Evolutionary conservation across 2,797 vertebrate species (phyloP).

Genomic region (Zenarchopterus dispar): DNA sequence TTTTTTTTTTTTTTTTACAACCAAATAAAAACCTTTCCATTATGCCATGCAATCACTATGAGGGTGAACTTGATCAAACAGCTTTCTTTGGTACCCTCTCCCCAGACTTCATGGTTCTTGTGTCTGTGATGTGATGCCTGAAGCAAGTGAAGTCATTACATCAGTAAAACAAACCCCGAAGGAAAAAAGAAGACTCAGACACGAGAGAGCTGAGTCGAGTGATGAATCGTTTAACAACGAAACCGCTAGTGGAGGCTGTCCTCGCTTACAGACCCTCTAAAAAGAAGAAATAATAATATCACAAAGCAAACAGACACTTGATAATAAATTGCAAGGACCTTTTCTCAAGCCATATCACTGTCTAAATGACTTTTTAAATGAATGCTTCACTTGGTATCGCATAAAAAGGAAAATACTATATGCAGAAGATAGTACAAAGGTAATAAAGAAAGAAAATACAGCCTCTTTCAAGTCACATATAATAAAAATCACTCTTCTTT

Average conservation of each 20-base stretch:
- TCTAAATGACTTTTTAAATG: constrained; percentile 10
- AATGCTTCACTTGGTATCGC: constrained; percentile 19
- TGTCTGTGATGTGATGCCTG: constrained; percentile 47
- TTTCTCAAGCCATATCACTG: constrained; percentile 29
- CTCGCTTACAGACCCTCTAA: neutral
- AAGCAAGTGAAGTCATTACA: constrained; percentile 54
- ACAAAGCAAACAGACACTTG: constrained; percentile 13
- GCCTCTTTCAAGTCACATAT: neutral
- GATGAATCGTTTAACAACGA: constrained; percentile 31
- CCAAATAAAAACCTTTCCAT: constrained; percentile 33
- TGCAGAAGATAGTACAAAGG: constrained; percentile 4
- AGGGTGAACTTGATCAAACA: constrained; percentile 28
- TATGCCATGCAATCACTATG: constrained; percentile 31
- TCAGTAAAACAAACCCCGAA: constrained; percentile 60
- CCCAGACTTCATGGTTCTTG: constrained; percentile 32
- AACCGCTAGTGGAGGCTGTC: constrained; percentile 7
- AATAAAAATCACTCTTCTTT: too few relatives aligned
- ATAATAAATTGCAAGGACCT: constrained; percentile 22
- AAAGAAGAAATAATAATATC: constrained; percentile 28
- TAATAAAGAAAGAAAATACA: constrained; percentile 16
- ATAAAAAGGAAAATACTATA: constrained; percentile 7
- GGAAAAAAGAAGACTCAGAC: constrained; percentile 31
- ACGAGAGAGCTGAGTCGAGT: constrained; percentile 32
- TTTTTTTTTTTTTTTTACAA: too few relatives aligned
- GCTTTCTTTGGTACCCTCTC: constrained; percentile 37